Conservation (phyloP, 1,140 invertebrate genomes). For the Heliothis virescens region DNA sequence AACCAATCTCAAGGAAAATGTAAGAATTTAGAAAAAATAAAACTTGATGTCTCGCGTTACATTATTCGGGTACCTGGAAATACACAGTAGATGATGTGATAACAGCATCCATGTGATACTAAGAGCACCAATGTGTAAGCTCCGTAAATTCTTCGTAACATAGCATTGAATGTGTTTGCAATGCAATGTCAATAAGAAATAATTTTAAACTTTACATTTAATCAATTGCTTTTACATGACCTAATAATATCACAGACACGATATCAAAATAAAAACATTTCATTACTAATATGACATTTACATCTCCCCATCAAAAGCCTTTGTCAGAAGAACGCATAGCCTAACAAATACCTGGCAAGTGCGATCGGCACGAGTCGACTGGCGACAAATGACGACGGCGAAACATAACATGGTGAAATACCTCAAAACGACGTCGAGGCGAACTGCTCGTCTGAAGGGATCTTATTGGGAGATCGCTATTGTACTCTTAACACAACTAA, state of each 20-base stretch:
- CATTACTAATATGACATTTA: constrained; percentile 9
- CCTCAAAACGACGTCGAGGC: constrained; percentile 76
- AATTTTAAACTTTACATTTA: constrained; percentile 33
- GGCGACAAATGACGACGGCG: constrained; percentile 62
- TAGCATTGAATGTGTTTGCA: constrained; percentile 57
- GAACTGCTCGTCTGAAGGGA: constrained; percentile 62
- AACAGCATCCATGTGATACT: constrained; percentile 73
- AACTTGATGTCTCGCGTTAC: constrained; percentile 70
- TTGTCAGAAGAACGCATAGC: constrained; percentile 49
- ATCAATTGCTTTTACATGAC: constrained; percentile 21
- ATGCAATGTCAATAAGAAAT: constrained; percentile 51
- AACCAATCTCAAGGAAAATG: neutral
- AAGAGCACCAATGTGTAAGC: constrained; percentile 64
- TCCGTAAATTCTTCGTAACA: constrained; percentile 61
- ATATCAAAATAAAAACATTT: constrained; percentile 20
- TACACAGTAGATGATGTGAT: constrained; percentile 80
- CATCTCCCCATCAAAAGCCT: constrained; percentile 28
- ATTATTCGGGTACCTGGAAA: constrained; percentile 79
- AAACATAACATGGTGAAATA: constrained; percentile 75
- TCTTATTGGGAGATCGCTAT: constrained; percentile 63
- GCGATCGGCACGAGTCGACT: constrained; percentile 64
- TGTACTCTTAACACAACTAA: constrained; percentile 29
- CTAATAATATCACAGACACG: constrained; percentile 34
- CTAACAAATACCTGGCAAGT: constrained; percentile 81
- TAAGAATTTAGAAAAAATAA: constrained; percentile 8